These are phyloP conservation scores for Camponotus pennsylvanicus DNA, from an alignment of 1,140 invertebrate species.

Conservation along the genomic window DNA sequence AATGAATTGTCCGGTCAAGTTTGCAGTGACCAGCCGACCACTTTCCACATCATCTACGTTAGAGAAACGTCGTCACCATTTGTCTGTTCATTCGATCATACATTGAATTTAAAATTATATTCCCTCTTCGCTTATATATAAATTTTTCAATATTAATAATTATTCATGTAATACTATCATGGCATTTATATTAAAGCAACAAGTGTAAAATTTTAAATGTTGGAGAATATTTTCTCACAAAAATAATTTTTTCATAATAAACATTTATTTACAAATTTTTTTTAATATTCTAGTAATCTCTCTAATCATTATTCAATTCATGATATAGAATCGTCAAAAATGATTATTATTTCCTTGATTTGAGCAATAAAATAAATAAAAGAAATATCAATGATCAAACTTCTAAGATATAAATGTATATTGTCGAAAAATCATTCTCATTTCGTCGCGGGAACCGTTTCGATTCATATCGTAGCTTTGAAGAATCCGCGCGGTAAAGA, in stretches of 20 bases:
- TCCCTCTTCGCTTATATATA: no score
- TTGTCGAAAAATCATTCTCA: constrained; percentile 1
- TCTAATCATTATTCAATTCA: constrained; percentile 1
- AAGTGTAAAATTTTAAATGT: constrained; percentile 1
- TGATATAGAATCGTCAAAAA: not conserved
- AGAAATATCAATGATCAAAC: not conserved
- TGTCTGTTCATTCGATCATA: constrained; percentile 25
- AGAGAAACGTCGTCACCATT: constrained; percentile 14
- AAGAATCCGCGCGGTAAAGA: constrained; percentile 40
- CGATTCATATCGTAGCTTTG: not conserved
- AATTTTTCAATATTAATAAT: not conserved
- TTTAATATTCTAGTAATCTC: not conserved
- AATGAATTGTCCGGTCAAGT: constrained; percentile 36
- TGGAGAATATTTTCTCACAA: not conserved
- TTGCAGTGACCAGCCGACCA: constrained; percentile 44
- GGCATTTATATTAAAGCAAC: not conserved
- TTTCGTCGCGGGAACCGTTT: not conserved
- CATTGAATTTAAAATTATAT: not conserved
- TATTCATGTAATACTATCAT: not conserved
- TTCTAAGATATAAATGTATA: not conserved
- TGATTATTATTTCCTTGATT: not conserved
- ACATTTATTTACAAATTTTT: not conserved
- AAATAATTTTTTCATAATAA: not conserved
- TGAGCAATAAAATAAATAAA: not conserved
- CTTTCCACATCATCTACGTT: constrained; percentile 44